Conservation (phyloP, 1,140 invertebrate species). For the Drosophila bipectinata region DNA sequence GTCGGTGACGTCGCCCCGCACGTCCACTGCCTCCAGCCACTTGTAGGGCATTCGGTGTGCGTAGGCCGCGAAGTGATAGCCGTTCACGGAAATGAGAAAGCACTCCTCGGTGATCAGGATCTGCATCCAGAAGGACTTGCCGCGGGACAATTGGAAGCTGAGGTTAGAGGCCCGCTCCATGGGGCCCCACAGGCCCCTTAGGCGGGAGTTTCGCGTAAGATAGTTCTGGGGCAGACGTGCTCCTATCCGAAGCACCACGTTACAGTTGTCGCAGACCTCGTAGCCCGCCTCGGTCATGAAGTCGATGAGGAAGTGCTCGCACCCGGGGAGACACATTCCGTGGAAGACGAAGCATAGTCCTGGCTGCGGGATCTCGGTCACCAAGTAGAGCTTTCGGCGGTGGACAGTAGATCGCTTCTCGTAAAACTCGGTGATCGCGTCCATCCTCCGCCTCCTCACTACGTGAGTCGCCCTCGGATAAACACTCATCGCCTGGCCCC, state of each 20-base stretch:
- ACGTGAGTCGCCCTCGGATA: slow-evolving; percentile 46
- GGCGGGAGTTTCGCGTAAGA: slow-evolving; percentile 89
- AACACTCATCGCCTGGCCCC: slow-evolving; percentile 33
- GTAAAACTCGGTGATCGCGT: slow-evolving; percentile 61
- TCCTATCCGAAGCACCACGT: slow-evolving; percentile 91
- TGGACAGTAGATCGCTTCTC: slow-evolving; percentile 41
- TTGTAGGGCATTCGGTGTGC: slow-evolving; percentile 86
- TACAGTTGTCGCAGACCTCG: slow-evolving; percentile 51
- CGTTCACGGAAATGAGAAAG: slow-evolving; percentile 87
- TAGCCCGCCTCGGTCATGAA: slow-evolving; percentile 23
- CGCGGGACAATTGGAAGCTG: slow-evolving; percentile 72
- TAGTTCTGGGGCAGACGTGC: slow-evolving; percentile 88
- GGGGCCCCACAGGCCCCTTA: slow-evolving; percentile 86
- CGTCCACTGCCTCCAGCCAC: slow-evolving; percentile 80
- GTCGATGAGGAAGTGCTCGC: slow-evolving; percentile 62
- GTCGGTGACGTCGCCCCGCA: slow-evolving; percentile 54
- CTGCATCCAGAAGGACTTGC: slow-evolving; percentile 81
- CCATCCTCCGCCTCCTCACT: slow-evolving; percentile 35
- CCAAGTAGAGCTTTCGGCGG: slow-evolving; percentile 25
- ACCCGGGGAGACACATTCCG: slow-evolving; percentile 46
- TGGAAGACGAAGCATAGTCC: slow-evolving; percentile 63
- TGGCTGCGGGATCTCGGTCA: slow-evolving; percentile 35
- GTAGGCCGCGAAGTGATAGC: slow-evolving; percentile 88
- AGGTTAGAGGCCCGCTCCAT: slow-evolving; percentile 86
- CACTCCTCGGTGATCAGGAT: slow-evolving; percentile 80